These are phyloP conservation scores for Acrobasis suavella DNA, from an alignment of 2,888 invertebrate species.

Conservation along the genomic window DNA sequence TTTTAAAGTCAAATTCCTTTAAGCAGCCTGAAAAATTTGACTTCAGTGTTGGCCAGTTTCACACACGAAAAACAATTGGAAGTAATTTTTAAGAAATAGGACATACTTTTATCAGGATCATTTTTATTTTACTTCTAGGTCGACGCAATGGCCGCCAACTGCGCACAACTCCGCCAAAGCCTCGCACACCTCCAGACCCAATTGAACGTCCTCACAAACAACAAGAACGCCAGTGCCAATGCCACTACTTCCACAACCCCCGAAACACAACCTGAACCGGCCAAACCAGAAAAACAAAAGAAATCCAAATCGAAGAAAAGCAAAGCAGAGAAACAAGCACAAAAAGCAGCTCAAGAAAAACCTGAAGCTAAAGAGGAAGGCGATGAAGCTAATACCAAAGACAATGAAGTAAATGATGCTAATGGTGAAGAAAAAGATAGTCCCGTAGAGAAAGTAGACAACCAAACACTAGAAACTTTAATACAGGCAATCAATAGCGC, in stretches of 20 bases:
- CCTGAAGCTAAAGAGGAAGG: slow-evolving; percentile 41
- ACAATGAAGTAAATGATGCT: slow-evolving; percentile 38
- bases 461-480: slow-evolving; percentile 59
- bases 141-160: slow-evolving; percentile 83
- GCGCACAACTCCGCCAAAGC: slow-evolving; percentile 82
- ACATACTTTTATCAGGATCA: no score
- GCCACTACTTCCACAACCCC: slow-evolving; percentile 9
- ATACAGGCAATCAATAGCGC: slow-evolving; percentile 65
- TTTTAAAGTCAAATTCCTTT: no score
- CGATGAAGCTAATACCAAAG: slow-evolving; percentile 34
- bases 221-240: slow-evolving; percentile 42
- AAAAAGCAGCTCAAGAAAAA: slow-evolving; percentile 43
- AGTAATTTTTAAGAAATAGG: no score
- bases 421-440: slow-evolving; percentile 31
- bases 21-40: no score
- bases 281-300: slow-evolving; percentile 65
- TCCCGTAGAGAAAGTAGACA: slow-evolving; percentile 49
- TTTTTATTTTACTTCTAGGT: slow-evolving; percentile 59
- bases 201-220: slow-evolving; percentile 72
- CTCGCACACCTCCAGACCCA: slow-evolving; percentile 83
- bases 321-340: slow-evolving; percentile 49
- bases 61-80: no score
- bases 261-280: slow-evolving; percentile 47
- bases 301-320: slow-evolving; percentile 72
- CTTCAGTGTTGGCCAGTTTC: no score